Base-by-base conservation (phyloP, 2,888 invertebrate genomes). In the Sepioteuthis lessoniana region DNA sequence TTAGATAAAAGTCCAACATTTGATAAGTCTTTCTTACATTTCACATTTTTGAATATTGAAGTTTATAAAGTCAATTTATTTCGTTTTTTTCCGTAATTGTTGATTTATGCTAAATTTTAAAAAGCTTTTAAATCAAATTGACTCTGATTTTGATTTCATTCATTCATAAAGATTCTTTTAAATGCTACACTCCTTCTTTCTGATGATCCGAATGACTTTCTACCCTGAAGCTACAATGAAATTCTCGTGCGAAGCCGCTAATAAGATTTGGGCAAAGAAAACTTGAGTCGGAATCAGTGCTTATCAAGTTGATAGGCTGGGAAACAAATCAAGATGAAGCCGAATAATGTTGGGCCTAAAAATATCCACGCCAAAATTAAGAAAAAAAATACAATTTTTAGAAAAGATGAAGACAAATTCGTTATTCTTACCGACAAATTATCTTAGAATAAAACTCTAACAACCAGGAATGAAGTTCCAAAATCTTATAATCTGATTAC, bases 401-500 rank as follows among this genome's bases (percentile, higher is more conserved):
- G 76, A 76, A 35, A 76, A n/a, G n/a, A 35, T 76, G 76, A 76
- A 76, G 76, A 13, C n/a, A 76, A 76, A 76, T 13, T n/a, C 76
- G 76, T 76, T 76, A 76, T 76, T 76, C n/a, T 76, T 76, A 76
- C 76, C 76, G n/a, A 76, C 76, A 76, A 76, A 76, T 76, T n/a
- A 76, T 16, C 76, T 35, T 19, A 19, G n/a, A 76, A 76, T 76
- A n/a, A 76, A 76, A 76, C n/a, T 76, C 19, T 76, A 16, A 76
- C n/a, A 76, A n/a, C 16, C n/a, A 13, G 35, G 19, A 76, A 76
- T 76, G 76, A 76, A 76, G 19, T 0, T 19, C n/a, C 13, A 25
- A 76, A 76, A 21, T 35, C n/a, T 76, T 76, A n/a, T 76, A 35
- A 76, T 76, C n/a, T 76, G 13, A 76, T 76, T 76, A 13, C n/a